Base-by-base conservation (phyloP, 2,797 vertebrate species). In the Danionella dracula region DNA sequence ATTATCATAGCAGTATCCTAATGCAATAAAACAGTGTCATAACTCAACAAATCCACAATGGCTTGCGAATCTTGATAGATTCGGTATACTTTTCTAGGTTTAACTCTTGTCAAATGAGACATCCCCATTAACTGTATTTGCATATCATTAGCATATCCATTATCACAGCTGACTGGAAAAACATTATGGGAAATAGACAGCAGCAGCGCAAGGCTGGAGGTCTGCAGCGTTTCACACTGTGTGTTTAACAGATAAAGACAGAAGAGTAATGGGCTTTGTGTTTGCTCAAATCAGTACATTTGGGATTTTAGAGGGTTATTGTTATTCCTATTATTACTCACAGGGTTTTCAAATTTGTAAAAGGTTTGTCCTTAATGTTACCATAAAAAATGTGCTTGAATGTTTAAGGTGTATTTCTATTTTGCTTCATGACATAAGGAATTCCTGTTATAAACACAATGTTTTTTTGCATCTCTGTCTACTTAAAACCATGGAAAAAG, bases 141-240 rank as follows among this genome's bases (percentile, higher is more conserved):
- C 67, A 76, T 79, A 69, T 56, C 2, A 76, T 76, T 75, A 73
- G 46, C 72, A 77, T 75, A 77, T 20, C 40, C 57, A 73, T 66
- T 68, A 62, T 63, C 35, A 67, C 37, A 46, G 37, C 48, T 62
- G 57, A 73, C 68, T 71, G 49, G 51, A 42, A 56, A 55, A 38
- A 48, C 71, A 71, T 71, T 68, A 37, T 42, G 51, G 34, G 59
- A 34, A 57, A 72, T 54, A 44, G 60, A 58, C 67, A 44, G 57
- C 48, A 59, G 21, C 32, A 53, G 56, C 31, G 34, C 45, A 12
- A 59, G 11, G 40, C 27, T 59, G 29, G 59, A 61, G 64, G 49
- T 53, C 50, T 35, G 74, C n/a, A n/a, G n/a, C 48, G 62, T 70
- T 72, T 70, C 17, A 7, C 74, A 74, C 69, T 68, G 31, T 68